phyloP scores from a whole-genome alignment of 2,113 vertebrate species.

The Corythornis cristatus region DNA sequence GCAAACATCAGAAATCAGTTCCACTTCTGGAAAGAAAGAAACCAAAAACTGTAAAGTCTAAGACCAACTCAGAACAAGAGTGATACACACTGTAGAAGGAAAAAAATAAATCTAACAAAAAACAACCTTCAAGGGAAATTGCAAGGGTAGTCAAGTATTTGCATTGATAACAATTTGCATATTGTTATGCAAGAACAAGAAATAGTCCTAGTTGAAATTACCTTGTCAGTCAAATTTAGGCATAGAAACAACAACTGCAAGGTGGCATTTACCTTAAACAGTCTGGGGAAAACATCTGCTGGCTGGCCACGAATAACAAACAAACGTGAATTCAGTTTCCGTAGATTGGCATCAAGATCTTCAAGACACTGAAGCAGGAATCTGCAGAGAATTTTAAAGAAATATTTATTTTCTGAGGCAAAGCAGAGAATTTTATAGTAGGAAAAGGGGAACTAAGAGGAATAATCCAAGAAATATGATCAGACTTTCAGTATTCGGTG shows the following conservation, averaged over 20 bases:
- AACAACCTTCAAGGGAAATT: not conserved
- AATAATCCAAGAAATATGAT: not conserved
- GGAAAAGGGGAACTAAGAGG: not conserved
- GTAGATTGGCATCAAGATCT: conserved; percentile 91
- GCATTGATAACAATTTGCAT: not conserved
- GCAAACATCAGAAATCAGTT: not conserved
- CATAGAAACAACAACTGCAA: not conserved
- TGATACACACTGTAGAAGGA: not conserved
- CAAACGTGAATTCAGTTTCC: conserved; percentile 92
- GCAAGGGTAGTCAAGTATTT: not conserved
- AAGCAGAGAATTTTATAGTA: not conserved
- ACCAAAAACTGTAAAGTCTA: not conserved
- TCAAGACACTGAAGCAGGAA: conserved; percentile 95
- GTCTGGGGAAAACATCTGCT: conserved; percentile 93
- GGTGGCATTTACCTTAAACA: conserved; percentile 87
- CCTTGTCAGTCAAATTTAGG: not conserved
- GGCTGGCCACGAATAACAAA: conserved; percentile 97
- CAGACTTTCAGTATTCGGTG: not conserved
- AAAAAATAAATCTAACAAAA: not conserved
- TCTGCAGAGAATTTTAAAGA: conserved; percentile 65
- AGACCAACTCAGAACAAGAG: not conserved
- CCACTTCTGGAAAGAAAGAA: not conserved
- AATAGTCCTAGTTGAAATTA: not conserved
- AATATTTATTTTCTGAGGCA: not conserved
- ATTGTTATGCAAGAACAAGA: not conserved